Evolutionary conservation across 2,888 invertebrate genomes (phyloP), one percentile per base, ranked within the genome.

Genomic region (Drosophila nr. fundita): DNA sequence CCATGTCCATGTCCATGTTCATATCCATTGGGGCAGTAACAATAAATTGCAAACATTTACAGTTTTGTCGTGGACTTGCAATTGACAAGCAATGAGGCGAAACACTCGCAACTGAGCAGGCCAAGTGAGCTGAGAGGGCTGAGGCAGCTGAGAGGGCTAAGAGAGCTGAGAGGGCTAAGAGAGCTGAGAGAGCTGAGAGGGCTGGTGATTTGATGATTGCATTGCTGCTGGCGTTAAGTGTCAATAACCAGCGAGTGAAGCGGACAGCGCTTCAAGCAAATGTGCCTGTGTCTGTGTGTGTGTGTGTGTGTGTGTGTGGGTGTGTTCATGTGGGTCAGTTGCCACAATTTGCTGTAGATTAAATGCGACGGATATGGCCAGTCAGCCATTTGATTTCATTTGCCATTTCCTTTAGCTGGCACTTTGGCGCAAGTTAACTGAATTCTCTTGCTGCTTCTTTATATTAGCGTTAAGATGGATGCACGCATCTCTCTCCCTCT

Each of bases 21-120:
- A 36, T 15, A 11, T 21, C 21, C 42, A 53, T 64, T 64, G 27
- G 70, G 73, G 68, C 55, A 68, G 77, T 74, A 77, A 81, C 87
- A 74, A 87, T 87, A 85, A 84, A 84, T 79, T 78, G 84, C 84
- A 84, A 77, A 62, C 84, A 73, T 73, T 83, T 79, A 62, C 76
- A 80, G 78, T 74, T 61, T 70, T 40, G 59, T 67, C 76, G 24
- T 65, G 68, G 54, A 76, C 61, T 67, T 63, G 60, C 38, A 57
- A 42, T 21, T 21, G 42, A 42, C 21, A 42, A 11, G 21, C 42
- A 21, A 11, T 21, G 45, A 15, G 24, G 15, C 45, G 45, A 8
- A 45, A 45, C 45, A 45, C 24, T 15, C 2, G 8, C 24, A 45
- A 21, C 21, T 7, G 21, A 21, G 21, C 21, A 3, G 36, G 7